These are phyloP conservation scores for Motacilla alba DNA, from an alignment of 2,113 vertebrate species.

Conservation along the genomic window DNA sequence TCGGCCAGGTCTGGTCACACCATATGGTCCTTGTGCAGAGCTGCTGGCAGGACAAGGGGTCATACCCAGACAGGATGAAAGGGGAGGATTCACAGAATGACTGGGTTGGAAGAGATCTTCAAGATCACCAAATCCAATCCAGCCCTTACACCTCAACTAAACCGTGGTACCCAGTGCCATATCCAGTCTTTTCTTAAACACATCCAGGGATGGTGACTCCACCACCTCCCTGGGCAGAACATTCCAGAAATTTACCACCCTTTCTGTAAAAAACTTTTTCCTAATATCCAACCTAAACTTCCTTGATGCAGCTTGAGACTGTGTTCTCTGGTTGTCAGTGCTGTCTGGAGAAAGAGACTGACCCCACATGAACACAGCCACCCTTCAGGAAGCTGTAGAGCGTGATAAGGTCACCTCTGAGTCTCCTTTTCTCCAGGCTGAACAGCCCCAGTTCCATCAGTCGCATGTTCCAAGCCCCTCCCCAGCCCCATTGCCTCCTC, in stretches of 20 bases:
- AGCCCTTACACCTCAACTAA: not conserved
- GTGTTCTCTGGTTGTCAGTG: not conserved
- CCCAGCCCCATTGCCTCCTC: not conserved
- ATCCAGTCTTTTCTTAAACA: not conserved
- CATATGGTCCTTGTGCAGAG: not conserved
- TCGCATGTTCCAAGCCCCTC: not conserved
- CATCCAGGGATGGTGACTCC: not conserved
- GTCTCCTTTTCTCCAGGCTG: not conserved
- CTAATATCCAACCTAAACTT: not conserved
- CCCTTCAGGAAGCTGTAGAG: not conserved
- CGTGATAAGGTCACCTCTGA: not conserved
- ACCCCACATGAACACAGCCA: fast-evolving
- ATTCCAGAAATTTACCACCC: not conserved
- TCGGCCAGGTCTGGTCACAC: fast-evolving
- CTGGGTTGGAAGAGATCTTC: not conserved
- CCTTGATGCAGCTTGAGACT: not conserved
- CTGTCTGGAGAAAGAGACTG: not conserved
- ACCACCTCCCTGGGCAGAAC: not conserved
- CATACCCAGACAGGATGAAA: not conserved
- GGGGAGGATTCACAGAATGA: not conserved
- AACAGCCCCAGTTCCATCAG: not conserved
- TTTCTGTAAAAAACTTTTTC: not conserved
- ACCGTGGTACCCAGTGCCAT: not conserved
- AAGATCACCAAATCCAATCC: not conserved
- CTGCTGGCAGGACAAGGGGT: not conserved